Percentiles rank a stretch among this genome's conserved stretches.
phyloP scores from a whole-genome alignment of 2,888 invertebrate species.

The Cosmorhoe ocellata region DNA sequence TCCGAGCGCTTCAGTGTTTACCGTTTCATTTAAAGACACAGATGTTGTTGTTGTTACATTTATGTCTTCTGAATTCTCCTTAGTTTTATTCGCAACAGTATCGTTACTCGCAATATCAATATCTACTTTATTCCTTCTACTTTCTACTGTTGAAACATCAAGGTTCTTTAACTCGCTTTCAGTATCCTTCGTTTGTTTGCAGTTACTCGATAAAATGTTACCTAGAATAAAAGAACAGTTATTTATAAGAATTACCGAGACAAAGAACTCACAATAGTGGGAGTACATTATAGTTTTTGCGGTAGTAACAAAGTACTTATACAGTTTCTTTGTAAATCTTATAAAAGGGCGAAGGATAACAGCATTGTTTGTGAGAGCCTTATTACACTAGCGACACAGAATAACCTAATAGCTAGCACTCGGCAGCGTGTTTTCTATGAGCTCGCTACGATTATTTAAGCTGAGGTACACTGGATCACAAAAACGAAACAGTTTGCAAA shows the following conservation, averaged over 20 bases:
- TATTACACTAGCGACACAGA: too few relatives aligned
- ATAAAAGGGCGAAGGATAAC: too few relatives aligned
- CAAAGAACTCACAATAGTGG: too few relatives aligned
- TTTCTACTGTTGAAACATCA: neutral
- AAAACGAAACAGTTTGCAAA: too few relatives aligned
- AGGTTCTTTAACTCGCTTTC: conserved; percentile 2
- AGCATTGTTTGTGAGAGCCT: too few relatives aligned
- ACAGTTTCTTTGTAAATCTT: too few relatives aligned
- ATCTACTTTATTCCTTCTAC: conserved; percentile 2
- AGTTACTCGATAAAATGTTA: conserved; percentile 8
- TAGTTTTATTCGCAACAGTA: neutral
- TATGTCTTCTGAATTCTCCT: neutral
- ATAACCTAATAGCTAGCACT: too few relatives aligned
- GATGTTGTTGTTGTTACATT: neutral
- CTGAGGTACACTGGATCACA: too few relatives aligned
- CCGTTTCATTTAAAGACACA: conserved; percentile 1
- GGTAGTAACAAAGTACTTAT: too few relatives aligned
- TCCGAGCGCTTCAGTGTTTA: neutral
- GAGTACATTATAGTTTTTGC: too few relatives aligned
- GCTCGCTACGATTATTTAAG: too few relatives aligned
- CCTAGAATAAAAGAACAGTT: conserved; percentile 8
- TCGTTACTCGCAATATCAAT: neutral
- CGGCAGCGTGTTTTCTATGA: too few relatives aligned
- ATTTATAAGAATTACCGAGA: neutral
- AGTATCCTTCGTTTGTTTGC: neutral